Conservation (phyloP, 1,140 invertebrate species). For the Cydia amplana region DNA sequence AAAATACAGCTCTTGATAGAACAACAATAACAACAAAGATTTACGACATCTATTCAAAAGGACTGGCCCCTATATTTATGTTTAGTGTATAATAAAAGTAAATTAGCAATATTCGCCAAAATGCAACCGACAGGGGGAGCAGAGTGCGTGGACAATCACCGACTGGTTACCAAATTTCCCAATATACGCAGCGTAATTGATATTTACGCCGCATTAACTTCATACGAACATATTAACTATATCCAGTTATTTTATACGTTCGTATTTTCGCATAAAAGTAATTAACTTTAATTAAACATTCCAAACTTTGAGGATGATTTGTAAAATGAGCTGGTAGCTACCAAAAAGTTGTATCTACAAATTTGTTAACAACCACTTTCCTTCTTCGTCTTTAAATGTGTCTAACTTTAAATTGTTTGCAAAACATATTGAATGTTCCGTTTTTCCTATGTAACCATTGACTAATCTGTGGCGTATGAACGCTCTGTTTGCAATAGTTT, state of each 20-base stretch:
- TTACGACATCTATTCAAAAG: conserved; percentile 27
- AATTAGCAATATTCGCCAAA: conserved; percentile 63
- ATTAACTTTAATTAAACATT: conserved; percentile 20
- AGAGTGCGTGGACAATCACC: conserved; percentile 58
- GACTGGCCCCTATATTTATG: conserved; percentile 18
- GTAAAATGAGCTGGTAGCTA: not conserved
- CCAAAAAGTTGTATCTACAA: not conserved
- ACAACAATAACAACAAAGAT: conserved; percentile 3
- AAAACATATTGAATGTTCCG: conserved; percentile 44
- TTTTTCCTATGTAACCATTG: conserved; percentile 46
- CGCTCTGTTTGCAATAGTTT: conserved; percentile 68
- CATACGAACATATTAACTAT: conserved; percentile 25
- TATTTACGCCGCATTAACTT: conserved; percentile 69
- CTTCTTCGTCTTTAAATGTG: not conserved
- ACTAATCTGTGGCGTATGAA: conserved; percentile 64
- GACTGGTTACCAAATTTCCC: conserved; percentile 60
- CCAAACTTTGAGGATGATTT: not conserved
- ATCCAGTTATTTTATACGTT: conserved; percentile 25
- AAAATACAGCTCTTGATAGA: not conserved
- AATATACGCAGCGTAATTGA: conserved; percentile 66
- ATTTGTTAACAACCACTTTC: not conserved
- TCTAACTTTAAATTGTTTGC: conserved; percentile 24
- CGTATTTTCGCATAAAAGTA: not conserved
- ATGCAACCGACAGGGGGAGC: conserved; percentile 49
- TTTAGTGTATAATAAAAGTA: conserved; percentile 58